Conservation (phyloP, 2,113 vertebrate species). For the Channa maculata region DNA sequence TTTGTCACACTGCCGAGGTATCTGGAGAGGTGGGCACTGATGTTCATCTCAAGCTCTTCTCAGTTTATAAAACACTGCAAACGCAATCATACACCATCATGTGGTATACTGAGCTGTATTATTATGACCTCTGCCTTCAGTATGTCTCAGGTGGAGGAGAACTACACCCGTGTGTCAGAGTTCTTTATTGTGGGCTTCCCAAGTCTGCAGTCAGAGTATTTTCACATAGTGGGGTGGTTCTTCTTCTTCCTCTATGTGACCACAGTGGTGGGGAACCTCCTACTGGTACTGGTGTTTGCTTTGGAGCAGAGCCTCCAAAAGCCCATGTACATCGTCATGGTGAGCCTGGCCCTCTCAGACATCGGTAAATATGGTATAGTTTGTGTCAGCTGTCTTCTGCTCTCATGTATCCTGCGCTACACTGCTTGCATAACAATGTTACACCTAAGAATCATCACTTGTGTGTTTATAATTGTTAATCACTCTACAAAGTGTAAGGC, state of each 20-base stretch:
- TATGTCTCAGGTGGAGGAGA: constrained; percentile 40
- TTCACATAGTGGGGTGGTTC: constrained; percentile 38
- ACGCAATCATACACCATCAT: too few species aligned
- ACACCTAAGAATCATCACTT: too few species aligned
- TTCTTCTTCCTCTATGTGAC: constrained; percentile 59
- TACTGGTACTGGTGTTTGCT: constrained; percentile 57
- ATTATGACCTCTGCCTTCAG: constrained; percentile 13
- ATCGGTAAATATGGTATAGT: constrained; percentile 22
- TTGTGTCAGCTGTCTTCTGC: neutral
- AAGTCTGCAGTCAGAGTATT: constrained; percentile 46
- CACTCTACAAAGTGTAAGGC: too few species aligned
- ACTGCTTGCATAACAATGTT: too few species aligned
- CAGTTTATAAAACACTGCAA: too few species aligned
- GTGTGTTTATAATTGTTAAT: too few species aligned
- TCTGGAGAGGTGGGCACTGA: too few species aligned
- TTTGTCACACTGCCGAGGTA: too few species aligned
- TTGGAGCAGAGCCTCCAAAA: constrained; percentile 64
- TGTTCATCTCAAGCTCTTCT: too few species aligned
- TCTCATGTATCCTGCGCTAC: too few species aligned
- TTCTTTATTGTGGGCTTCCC: constrained; percentile 68
- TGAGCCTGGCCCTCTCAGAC: constrained; percentile 69
- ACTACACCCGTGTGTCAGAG: constrained; percentile 26
- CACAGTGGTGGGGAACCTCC: constrained; percentile 48
- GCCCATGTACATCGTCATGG: constrained; percentile 72
- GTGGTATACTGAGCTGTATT: too few species aligned